Evolutionary conservation across 2,888 invertebrate species (phyloP).

Genomic region (Anorthoa munda): DNA sequence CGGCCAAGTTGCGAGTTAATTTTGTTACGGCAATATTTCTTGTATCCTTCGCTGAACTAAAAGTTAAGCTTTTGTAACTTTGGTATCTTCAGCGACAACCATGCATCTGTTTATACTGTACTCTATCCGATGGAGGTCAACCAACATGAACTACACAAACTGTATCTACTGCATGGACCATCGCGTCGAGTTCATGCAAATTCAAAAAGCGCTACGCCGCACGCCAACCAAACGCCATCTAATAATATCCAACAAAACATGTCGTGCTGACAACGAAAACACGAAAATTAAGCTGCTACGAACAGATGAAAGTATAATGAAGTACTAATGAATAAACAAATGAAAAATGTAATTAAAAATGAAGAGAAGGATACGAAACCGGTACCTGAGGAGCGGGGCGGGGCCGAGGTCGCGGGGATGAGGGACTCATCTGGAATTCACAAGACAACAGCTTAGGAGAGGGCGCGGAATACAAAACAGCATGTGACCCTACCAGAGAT

Average conservation of each 20-base stretch:
- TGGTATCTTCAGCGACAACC: conserved; percentile 10
- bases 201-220: conserved; percentile 58
- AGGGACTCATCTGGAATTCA: conserved; percentile 91
- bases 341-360: conserved; percentile 71
- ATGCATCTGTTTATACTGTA: conserved; percentile 33
- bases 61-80: background rate
- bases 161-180: conserved; percentile 39
- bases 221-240: conserved; percentile 52
- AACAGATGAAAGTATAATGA: conserved; percentile 64
- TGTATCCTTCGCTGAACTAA: conserved; percentile 24
- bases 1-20: conserved; percentile 64
- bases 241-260: conserved; percentile 59
- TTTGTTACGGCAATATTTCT: conserved; percentile 44
- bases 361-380: conserved; percentile 76
- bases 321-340: conserved; percentile 68
- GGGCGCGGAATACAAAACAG: conserved; percentile 79
- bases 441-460: conserved; percentile 89
- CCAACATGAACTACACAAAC: conserved; percentile 40
- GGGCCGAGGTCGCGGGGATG: conserved; percentile 89
- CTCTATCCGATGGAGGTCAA: conserved; percentile 26
- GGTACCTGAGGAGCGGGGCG: conserved; percentile 91
- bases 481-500: conserved; percentile 60
- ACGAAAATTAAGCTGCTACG: conserved; percentile 62
- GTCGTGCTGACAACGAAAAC: conserved; percentile 58
- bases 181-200: conserved; percentile 59